These are phyloP conservation scores for Agrypnus murinus DNA, from an alignment of 2,888 invertebrate genomes.

Conservation along the genomic window DNA sequence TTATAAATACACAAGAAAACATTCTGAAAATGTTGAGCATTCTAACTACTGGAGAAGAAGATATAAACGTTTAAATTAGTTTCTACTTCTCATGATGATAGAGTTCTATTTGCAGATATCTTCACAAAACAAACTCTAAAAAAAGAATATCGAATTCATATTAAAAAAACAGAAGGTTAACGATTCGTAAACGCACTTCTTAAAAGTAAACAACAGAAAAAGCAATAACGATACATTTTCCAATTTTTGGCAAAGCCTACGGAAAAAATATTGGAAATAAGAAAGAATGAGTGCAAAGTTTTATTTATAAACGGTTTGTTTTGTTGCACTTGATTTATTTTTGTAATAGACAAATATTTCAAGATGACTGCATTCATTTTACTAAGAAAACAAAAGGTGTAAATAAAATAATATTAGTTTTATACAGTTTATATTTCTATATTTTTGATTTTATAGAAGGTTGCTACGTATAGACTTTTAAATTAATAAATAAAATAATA, in stretches of 20 bases:
- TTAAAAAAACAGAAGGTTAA: background rate
- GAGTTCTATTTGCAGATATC: too few species aligned
- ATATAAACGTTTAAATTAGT: background rate
- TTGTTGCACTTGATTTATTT: background rate
- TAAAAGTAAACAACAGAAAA: background rate
- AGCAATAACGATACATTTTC: background rate
- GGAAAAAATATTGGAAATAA: background rate
- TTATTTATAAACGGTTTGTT: background rate
- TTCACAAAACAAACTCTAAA: too few species aligned
- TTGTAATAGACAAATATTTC: too few species aligned
- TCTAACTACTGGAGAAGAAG: background rate
- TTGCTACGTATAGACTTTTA: too few species aligned
- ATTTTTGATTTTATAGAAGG: too few species aligned
- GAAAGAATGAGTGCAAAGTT: background rate
- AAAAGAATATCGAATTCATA: background rate
- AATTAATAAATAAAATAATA: too few species aligned
- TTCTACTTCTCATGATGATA: background rate
- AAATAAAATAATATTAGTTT: too few species aligned
- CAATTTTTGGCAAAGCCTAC: background rate
- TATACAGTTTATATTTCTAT: too few species aligned
- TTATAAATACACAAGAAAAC: slow-evolving; percentile 6
- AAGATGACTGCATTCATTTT: too few species aligned
- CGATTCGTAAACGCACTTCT: too few species aligned
- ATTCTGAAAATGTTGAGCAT: background rate
- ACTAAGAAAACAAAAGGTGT: too few species aligned